Conservation (phyloP, 1,140 invertebrate genomes). For the Aphaenogaster ashmeadi region DNA sequence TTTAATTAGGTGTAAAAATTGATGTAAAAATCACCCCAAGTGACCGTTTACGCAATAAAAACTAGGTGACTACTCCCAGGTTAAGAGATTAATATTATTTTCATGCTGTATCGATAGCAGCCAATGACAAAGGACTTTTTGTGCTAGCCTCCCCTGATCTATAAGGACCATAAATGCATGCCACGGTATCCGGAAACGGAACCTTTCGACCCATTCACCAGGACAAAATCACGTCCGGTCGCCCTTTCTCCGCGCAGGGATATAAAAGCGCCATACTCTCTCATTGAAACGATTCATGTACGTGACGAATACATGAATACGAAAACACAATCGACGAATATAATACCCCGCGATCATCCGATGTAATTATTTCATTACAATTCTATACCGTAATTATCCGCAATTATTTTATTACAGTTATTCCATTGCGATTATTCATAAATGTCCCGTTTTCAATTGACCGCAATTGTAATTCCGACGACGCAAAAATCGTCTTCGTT, state of each 20-base stretch:
- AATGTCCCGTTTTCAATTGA: neutral
- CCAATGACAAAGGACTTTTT: constrained; percentile 10
- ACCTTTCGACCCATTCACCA: constrained; percentile 59
- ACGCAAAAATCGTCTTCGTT: neutral
- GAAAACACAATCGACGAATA: constrained; percentile 18
- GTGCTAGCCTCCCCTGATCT: neutral
- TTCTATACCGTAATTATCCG: neutral
- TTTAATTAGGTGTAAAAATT: neutral
- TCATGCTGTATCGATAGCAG: neutral
- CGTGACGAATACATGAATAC: constrained; percentile 47
- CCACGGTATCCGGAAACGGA: constrained; percentile 71
- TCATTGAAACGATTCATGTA: constrained; percentile 38
- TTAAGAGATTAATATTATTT: constrained; percentile 2
- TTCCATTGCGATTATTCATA: neutral
- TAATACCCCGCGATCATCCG: neutral
- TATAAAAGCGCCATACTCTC: constrained; percentile 29
- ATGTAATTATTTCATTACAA: constrained; percentile 43
- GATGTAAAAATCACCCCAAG: neutral
- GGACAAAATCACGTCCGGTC: constrained; percentile 65
- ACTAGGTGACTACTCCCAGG: neutral
- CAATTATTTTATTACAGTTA: constrained; percentile 13
- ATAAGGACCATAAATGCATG: constrained; percentile 65
- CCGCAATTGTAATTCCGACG: neutral
- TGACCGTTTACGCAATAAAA: neutral
- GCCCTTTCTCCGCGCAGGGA: constrained; percentile 16